phyloP scores from a whole-genome alignment of 1,140 invertebrate species.

The Drosophila arawakana region DNA sequence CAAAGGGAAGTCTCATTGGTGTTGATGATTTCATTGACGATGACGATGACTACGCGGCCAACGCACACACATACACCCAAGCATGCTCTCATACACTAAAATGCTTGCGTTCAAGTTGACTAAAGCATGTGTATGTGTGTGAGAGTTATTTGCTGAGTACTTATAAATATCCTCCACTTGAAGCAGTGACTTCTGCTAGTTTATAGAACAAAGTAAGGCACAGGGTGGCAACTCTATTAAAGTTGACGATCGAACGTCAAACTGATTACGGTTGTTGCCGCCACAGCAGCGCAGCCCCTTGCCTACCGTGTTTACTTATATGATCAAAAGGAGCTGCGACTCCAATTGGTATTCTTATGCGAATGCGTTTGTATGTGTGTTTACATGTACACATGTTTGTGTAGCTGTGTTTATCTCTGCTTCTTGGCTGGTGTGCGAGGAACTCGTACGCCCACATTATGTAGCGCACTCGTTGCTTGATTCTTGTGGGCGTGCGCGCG shows the following conservation, averaged over 20 bases:
- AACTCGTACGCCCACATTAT: slow-evolving; percentile 63
- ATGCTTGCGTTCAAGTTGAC: slow-evolving; percentile 7
- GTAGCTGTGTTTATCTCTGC: slow-evolving; percentile 45
- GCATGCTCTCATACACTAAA: slow-evolving; percentile 12
- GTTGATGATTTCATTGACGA: slow-evolving; percentile 75
- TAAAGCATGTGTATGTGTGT: slow-evolving; percentile 24
- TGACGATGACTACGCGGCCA: slow-evolving; percentile 66
- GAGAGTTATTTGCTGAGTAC: slow-evolving; percentile 26
- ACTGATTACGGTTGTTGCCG: slow-evolving; percentile 29
- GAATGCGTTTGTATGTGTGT: background rate
- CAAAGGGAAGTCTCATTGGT: slow-evolving; percentile 46
- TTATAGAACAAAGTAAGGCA: slow-evolving; percentile 22
- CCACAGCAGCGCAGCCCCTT: slow-evolving; percentile 2
- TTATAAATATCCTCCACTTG: slow-evolving; percentile 41
- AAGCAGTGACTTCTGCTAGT: slow-evolving; percentile 2
- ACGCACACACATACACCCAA: slow-evolving; percentile 36
- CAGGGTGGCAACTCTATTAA: slow-evolving; percentile 32
- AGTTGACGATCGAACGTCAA: slow-evolving; percentile 39
- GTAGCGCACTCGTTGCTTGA: slow-evolving; percentile 53
- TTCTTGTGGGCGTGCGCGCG: slow-evolving; percentile 46
- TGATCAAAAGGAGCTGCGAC: slow-evolving; percentile 34
- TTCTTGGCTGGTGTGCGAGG: slow-evolving; percentile 32
- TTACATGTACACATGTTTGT: slow-evolving; percentile 1
- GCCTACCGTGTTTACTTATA: slow-evolving; percentile 20
- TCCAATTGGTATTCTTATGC: slow-evolving; percentile 18